Conservation (phyloP, 2,113 vertebrate species). For the Naja naja region DNA sequence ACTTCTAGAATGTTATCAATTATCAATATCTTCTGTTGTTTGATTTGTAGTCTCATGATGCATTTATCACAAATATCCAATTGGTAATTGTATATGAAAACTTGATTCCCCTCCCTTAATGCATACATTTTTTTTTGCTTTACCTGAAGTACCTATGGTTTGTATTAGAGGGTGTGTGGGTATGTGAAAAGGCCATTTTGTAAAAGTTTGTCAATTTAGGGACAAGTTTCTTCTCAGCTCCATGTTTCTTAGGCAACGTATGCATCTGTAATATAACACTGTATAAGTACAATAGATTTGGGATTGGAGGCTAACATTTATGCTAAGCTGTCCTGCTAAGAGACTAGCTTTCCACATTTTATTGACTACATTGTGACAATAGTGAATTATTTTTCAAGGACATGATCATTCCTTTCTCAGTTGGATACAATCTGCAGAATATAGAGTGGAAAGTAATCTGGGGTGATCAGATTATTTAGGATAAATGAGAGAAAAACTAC, state of each 20-base stretch:
- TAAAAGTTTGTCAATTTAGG: background rate
- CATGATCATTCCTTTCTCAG: background rate
- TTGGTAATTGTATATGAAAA: background rate
- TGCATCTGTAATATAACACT: constrained; percentile 14
- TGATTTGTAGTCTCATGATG: background rate
- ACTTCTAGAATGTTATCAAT: background rate
- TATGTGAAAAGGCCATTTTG: background rate
- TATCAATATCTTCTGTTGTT: background rate
- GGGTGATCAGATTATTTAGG: background rate
- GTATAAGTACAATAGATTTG: constrained; percentile 36
- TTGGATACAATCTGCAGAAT: background rate
- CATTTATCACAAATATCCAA: background rate
- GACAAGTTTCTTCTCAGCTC: background rate
- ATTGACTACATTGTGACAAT: constrained; percentile 19
- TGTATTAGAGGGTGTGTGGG: background rate
- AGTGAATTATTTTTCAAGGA: constrained; percentile 26
- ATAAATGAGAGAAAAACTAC: constrained; percentile 29
- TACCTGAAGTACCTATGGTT: background rate
- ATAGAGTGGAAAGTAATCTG: background rate
- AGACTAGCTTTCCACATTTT: constrained; percentile 17
- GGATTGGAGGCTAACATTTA: constrained; percentile 17
- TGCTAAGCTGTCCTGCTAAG: constrained; percentile 27
- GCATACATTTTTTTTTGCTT: background rate
- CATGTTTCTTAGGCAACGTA: background rate
- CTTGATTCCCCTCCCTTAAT: background rate